Base-by-base conservation (phyloP, 2,888 invertebrate species). In the Pseudococcus jackbeardsleyi region DNA sequence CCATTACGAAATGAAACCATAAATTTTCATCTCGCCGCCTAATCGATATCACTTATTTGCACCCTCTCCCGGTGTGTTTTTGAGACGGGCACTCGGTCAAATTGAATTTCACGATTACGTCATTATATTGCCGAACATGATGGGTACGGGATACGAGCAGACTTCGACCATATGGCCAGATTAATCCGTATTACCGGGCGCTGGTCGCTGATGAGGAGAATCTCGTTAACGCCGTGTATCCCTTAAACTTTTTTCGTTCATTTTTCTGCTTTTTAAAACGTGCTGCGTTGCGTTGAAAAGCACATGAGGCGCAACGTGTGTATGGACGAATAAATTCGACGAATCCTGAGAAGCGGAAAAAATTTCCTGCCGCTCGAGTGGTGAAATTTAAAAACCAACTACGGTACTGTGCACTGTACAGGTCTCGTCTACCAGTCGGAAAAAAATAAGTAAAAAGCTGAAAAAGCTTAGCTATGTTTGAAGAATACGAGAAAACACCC, bases 381-480 rank as follows among this genome's bases (percentile, higher is more conserved):
- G 33, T 46, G 79, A 79, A 79, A 79, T 79, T 79, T 79, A 79
- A 79, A 79, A 79, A 79, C 42, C 79, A 72, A 72, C 68, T 72
- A 33, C n/a, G 26, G 33, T 59, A 59, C 59, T 59, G 59, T 59
- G 6, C 17, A 54, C 15, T 46, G 15, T 17, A 59, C 9, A 59
- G 15, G 26, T 33, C 26, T 33, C 26, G 26, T 33, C 26, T 33
- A 33, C 59, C 50, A 50, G 17, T 6, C 19, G 68, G 12, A 72
- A 72, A 72, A 64, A 64, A 72, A 33, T n/a, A 59, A 59, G 59
- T 72, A 26, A 72, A 72, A 72, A 72, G 68, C 68, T 11, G 33
- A 26, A 72, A 72, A 33, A 72, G 68, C 68, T 72, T n/a, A 33
- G 22, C 15, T 72, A 2, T 72, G 68, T 72, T 72, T 26, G 33